These are phyloP conservation scores for Elegia similella DNA, from an alignment of 2,888 invertebrate genomes.

Conservation along the genomic window DNA sequence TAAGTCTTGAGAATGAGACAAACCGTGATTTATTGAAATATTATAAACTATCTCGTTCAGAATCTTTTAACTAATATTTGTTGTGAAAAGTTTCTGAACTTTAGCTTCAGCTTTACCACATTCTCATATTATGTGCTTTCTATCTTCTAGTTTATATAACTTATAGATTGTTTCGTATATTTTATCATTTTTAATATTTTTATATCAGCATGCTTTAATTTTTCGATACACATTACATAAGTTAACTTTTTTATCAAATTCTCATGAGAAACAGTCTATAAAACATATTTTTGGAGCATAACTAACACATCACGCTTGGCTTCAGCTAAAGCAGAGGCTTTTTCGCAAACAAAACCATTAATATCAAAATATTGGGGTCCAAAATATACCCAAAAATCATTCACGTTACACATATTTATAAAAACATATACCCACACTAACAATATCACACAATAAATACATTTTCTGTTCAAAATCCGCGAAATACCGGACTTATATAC, in stretches of 20 bases:
- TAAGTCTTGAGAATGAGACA: conserved; percentile 25
- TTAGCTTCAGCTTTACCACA: conserved; percentile 56
- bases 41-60: conserved; percentile 16
- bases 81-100: conserved; percentile 40
- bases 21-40: conserved; percentile 13
- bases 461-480: conserved; percentile 48
- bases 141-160: conserved; percentile 38
- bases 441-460: conserved; percentile 28
- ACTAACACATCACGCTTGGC: conserved; percentile 52
- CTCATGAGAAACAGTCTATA: conserved; percentile 55
- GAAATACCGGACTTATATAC: conserved; percentile 51
- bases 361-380: conserved; percentile 28
- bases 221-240: conserved; percentile 30
- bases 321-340: conserved; percentile 73
- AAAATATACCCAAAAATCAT: conserved; percentile 31
- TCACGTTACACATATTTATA: conserved; percentile 33
- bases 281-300: conserved; percentile 28
- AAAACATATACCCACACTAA: conserved; percentile 32
- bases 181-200: conserved; percentile 33
- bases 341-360: conserved; percentile 47
- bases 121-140: conserved; percentile 51
- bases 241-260: conserved; percentile 13
- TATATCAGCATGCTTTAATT: conserved; percentile 43
- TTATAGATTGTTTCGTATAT: conserved; percentile 70
- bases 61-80: conserved; percentile 24